Evolutionary conservation across 2,113 vertebrate genomes (phyloP).

Genomic region (Pteronura brasiliensis): DNA sequence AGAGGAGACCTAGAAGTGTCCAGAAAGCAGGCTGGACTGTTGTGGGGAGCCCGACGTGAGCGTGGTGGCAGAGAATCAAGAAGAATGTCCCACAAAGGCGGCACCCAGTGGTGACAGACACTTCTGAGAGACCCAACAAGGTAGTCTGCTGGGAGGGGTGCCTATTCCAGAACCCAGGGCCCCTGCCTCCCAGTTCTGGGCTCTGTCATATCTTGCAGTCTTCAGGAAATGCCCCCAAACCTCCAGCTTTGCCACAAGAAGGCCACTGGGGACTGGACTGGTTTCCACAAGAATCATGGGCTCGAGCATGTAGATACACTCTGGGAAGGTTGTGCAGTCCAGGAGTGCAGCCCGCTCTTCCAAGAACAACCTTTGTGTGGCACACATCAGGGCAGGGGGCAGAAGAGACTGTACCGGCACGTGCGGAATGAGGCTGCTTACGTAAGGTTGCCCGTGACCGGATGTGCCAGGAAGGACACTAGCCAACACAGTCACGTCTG

Average conservation of each 20-base stretch:
- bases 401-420: background rate
- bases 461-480: background rate
- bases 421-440: background rate
- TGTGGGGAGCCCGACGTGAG: background rate
- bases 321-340: background rate
- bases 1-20: background rate
- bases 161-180: background rate
- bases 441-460: background rate
- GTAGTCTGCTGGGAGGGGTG: background rate
- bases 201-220: background rate
- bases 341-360: background rate
- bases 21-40: background rate
- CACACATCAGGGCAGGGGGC: background rate
- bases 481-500: background rate
- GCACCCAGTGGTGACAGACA: background rate
- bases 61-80: background rate
- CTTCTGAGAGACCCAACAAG: background rate
- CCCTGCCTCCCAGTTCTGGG: background rate
- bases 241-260: background rate
- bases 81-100: background rate
- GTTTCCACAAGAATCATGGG: background rate
- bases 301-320: background rate
- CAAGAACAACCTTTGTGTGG: background rate
- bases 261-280: background rate
- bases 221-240: background rate